Conservation (phyloP, 2,888 invertebrate species). For the Sympetrum striolatum region DNA sequence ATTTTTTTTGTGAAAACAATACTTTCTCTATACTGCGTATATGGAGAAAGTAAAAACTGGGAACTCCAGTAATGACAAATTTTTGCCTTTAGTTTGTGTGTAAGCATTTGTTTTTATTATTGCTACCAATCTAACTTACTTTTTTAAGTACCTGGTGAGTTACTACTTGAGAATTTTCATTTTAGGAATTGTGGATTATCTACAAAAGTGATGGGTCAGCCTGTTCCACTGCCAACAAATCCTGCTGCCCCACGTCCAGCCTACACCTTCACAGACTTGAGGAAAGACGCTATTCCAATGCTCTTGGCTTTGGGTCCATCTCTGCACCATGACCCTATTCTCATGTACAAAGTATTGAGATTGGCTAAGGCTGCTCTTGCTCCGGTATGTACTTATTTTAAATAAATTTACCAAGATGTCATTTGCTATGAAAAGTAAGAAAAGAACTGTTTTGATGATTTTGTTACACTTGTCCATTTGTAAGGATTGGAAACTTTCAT, state of each 20-base stretch:
- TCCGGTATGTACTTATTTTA: slow-evolving; percentile 53
- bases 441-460: too few relatives aligned
- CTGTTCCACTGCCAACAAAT: slow-evolving; percentile 56
- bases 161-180: slow-evolving; percentile 50
- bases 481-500: background rate
- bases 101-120: background rate
- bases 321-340: slow-evolving; percentile 82
- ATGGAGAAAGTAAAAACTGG: too few relatives aligned
- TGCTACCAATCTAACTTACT: slow-evolving; percentile 63
- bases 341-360: slow-evolving; percentile 84
- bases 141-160: slow-evolving; percentile 57
- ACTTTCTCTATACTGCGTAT: too few relatives aligned
- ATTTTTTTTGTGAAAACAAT: too few relatives aligned
- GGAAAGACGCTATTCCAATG: slow-evolving; percentile 83
- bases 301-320: slow-evolving; percentile 85
- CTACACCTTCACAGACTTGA: slow-evolving; percentile 74
- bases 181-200: slow-evolving; percentile 77
- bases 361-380: slow-evolving; percentile 62
- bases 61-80: too few relatives aligned
- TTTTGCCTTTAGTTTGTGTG: background rate
- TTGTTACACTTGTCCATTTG: too few relatives aligned
- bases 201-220: slow-evolving; percentile 70
- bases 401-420: too few relatives aligned
- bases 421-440: too few relatives aligned
- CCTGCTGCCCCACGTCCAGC: slow-evolving; percentile 70